Conservation (phyloP, 2,888 invertebrate genomes). For the Lochmaea capreae region DNA sequence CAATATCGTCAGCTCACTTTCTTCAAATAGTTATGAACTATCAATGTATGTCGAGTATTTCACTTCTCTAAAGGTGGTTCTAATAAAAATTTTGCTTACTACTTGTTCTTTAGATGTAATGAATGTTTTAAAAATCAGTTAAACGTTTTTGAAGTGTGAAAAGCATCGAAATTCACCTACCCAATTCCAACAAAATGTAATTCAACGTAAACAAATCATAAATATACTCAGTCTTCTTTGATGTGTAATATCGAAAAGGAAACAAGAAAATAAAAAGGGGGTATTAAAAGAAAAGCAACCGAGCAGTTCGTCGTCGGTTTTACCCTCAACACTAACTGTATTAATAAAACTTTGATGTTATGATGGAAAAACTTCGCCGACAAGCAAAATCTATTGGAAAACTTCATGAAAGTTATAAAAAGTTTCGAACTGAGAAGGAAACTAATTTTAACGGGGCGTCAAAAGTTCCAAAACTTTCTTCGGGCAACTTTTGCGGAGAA, state of each 20-base stretch:
- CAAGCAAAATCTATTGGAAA: constrained; percentile 48
- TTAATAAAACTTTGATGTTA: constrained; percentile 49
- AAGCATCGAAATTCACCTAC: neutral
- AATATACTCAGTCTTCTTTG: constrained; percentile 2
- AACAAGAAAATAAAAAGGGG: neutral
- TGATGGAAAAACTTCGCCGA: constrained; percentile 46
- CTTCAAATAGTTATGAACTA: too few species aligned
- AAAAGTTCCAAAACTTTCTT: constrained; percentile 42
- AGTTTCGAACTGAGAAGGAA: constrained; percentile 46
- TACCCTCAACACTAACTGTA: constrained; percentile 36
- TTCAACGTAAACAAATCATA: neutral
- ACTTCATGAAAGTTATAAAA: constrained; percentile 47
- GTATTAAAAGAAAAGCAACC: constrained; percentile 18
- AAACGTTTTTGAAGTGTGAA: neutral
- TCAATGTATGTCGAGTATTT: too few species aligned
- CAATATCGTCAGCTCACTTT: too few species aligned
- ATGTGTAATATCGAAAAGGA: neutral
- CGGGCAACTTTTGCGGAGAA: constrained; percentile 40
- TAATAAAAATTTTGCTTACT: too few species aligned
- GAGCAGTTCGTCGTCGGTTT: constrained; percentile 12
- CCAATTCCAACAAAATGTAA: neutral
- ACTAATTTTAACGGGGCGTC: constrained; percentile 51
- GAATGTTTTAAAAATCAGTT: neutral
- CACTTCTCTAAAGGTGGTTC: too few species aligned
- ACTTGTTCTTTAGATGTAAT: too few species aligned